Evolutionary conservation across 1,140 invertebrate species (phyloP), one percentile per base, ranked within the genome.

Genomic region (Drosophila pallidifrons): DNA sequence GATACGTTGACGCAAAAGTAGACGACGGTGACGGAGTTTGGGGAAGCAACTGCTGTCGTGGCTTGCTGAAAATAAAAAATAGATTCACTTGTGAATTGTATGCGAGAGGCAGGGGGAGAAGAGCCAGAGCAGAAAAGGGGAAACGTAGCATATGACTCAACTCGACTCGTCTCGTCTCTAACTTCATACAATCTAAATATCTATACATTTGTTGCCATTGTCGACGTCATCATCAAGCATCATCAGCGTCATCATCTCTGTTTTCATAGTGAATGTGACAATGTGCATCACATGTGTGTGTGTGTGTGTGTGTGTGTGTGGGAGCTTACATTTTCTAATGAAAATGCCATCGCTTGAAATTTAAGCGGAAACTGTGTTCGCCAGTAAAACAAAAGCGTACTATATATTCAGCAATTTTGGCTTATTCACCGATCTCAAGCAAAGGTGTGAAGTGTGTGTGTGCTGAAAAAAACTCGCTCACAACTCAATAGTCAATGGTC

Each of bases 401-500:
- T 70, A 52, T 58, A 63, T 75, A 87, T 68, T 81, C 69, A 63
- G 59, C 57, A 43, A 52, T 69, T 75, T 75, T 75, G 51, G 61
- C 72, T 86, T 64, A 66, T 64, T 72, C 38, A 45, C 51, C 57
- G 43, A 52, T 32, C 64, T 55, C 72, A 86, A 70, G 57, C 76
- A 82, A 52, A 47, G 87, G 71, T 86, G 82, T 69, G 65, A 78
- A 75, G 25, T 55, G 10, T 32, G 13, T 7, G 28, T 6, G n/a
- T 10, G 47, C 4, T 1, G 20, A n/a, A 11, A 74, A 49, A 81
- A 71, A 71, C 47, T 66, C 68, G 67, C 59, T 76, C 72, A 76
- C 83, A 88, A 72, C 74, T 87, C 83, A 89, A 89, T 89, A 83
- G 83, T 81, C 75, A 64, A 87, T 76, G 73, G 65, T 73, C 80